Conservation (phyloP, 1,140 invertebrate species). For the Monomorium pharaonis region DNA sequence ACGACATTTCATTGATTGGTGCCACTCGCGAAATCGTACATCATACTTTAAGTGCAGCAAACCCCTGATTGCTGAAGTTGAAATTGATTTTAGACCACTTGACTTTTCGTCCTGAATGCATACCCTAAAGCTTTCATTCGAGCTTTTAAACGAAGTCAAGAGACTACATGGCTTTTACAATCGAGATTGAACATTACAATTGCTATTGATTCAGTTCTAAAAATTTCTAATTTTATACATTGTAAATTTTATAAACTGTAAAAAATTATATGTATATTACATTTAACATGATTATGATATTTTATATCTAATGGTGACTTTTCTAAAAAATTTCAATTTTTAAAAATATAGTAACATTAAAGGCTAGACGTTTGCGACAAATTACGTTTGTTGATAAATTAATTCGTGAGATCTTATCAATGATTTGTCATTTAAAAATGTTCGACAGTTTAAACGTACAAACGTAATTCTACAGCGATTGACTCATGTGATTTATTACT, state of each 20-base stretch:
- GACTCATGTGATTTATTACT: not conserved
- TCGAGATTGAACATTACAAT: constrained; percentile 15
- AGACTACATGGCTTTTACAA: not conserved
- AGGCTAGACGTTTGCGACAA: not conserved
- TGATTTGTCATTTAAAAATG: constrained; percentile 26
- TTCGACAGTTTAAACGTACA: not conserved
- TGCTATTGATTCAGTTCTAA: not conserved
- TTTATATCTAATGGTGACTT: not conserved
- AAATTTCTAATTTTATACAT: constrained; percentile 1
- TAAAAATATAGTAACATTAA: not conserved
- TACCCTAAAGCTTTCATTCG: not conserved
- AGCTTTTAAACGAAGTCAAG: not conserved
- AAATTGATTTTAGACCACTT: constrained; percentile 19
- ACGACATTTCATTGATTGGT: constrained; percentile 40
- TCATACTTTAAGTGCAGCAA: constrained; percentile 1
- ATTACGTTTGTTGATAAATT: not conserved
- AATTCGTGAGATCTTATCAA: constrained; percentile 25
- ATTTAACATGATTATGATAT: not conserved
- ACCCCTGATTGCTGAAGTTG: constrained; percentile 1
- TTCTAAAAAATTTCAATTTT: constrained; percentile 10
- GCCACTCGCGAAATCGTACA: not conserved
- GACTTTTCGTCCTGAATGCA: not conserved
- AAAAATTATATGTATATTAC: not conserved
- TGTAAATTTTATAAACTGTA: not conserved
- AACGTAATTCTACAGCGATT: not conserved